phyloP scores from a whole-genome alignment of 2,113 vertebrate species.

The Dipodomys spectabilis region DNA sequence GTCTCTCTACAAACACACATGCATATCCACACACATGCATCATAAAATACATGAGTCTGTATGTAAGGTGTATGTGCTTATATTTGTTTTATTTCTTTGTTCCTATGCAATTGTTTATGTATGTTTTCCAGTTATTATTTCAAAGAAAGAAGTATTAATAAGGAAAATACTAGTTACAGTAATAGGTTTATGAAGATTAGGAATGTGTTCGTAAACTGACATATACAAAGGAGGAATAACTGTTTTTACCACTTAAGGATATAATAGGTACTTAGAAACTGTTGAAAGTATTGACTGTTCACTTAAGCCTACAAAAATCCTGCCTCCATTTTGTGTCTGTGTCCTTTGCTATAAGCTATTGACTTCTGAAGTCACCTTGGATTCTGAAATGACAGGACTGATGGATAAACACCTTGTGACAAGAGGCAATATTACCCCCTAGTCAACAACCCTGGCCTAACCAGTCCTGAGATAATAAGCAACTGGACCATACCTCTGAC shows the following conservation, averaged over 20 bases:
- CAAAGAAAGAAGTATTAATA: conserved; percentile 4
- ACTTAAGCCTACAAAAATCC: too few relatives aligned
- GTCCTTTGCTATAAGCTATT: too few relatives aligned
- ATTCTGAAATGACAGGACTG: too few relatives aligned
- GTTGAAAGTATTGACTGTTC: too few relatives aligned
- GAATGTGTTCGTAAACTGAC: background rate
- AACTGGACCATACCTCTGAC: too few relatives aligned
- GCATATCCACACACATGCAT: background rate
- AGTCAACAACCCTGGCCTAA: too few relatives aligned
- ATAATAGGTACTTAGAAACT: too few relatives aligned
- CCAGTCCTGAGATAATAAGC: too few relatives aligned
- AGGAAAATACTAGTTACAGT: background rate
- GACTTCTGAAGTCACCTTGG: too few relatives aligned
- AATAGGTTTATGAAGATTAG: background rate
- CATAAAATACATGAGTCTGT: background rate
- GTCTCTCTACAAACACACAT: background rate
- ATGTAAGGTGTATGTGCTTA: background rate
- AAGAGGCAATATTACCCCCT: too few relatives aligned
- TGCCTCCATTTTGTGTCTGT: too few relatives aligned
- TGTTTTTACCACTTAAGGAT: background rate
- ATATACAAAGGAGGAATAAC: background rate
- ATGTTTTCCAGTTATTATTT: conserved; percentile 10
- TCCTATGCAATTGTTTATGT: background rate
- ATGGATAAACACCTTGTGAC: too few relatives aligned
- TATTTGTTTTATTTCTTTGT: background rate